Conservation (phyloP, 2,113 vertebrate species). For the Hippocampus barbouri region DNA sequence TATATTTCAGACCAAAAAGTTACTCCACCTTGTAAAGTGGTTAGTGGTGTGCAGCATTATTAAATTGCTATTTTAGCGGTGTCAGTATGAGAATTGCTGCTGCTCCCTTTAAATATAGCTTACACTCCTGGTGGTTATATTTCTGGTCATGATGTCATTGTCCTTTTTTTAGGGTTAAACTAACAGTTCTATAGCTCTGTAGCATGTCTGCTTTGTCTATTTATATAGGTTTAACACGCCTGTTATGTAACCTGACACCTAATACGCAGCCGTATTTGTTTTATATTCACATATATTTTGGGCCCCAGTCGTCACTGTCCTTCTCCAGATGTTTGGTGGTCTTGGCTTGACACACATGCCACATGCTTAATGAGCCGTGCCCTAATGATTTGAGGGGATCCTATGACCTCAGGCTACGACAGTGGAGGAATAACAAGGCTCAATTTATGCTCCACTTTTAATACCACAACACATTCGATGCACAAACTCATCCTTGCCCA, state of each 20-base stretch:
- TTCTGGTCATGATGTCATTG: slow-evolving; percentile 23
- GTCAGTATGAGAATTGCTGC: slow-evolving; percentile 24
- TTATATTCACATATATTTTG: slow-evolving; percentile 19
- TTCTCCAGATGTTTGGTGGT: slow-evolving; percentile 62
- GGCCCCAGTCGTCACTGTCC: slow-evolving; percentile 19
- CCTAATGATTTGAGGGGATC: slow-evolving; percentile 47
- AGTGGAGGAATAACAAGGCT: slow-evolving; percentile 22
- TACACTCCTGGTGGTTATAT: slow-evolving; percentile 35
- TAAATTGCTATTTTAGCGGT: slow-evolving; percentile 40
- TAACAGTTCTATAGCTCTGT: slow-evolving; percentile 1
- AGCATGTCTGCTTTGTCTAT: slow-evolving; percentile 6
- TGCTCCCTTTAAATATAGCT: slow-evolving; percentile 43
- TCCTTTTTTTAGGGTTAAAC: slow-evolving; percentile 26
- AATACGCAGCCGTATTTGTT: not conserved
- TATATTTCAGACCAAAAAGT: not conserved
- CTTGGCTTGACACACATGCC: slow-evolving; percentile 53
- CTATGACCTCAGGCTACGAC: slow-evolving; percentile 33
- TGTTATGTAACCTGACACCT: slow-evolving; percentile 17
- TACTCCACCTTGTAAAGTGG: not conserved
- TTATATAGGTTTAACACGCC: slow-evolving; percentile 1
- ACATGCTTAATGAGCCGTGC: slow-evolving; percentile 58
- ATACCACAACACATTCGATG: slow-evolving; percentile 30
- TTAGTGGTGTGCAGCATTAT: slow-evolving; percentile 27
- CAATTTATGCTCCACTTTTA: slow-evolving; percentile 40
- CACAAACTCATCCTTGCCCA: slow-evolving; percentile 33